phyloP scores from a whole-genome alignment of 2,113 vertebrate species.

The Anhinga anhinga region DNA sequence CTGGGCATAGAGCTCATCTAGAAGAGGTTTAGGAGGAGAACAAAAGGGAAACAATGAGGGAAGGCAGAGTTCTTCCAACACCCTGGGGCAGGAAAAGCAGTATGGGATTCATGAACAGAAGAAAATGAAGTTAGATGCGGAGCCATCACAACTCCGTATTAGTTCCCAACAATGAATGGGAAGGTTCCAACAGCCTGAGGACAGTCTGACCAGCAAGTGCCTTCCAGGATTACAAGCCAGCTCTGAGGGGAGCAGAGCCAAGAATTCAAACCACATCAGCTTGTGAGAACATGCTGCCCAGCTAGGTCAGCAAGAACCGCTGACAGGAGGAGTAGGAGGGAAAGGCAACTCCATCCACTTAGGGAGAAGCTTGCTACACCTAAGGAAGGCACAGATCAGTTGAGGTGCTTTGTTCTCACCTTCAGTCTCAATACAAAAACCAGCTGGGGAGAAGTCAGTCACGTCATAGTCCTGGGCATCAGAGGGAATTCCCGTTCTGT shows the following conservation, averaged over 20 bases:
- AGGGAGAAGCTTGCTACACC: not conserved
- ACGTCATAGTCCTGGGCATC: not conserved
- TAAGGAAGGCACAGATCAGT: not conserved
- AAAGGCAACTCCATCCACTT: not conserved
- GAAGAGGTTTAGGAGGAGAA: conserved; percentile 46
- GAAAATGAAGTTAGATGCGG: not conserved
- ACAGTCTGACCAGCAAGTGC: not conserved
- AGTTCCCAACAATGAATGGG: not conserved
- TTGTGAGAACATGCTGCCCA: not conserved
- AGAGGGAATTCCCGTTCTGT: not conserved
- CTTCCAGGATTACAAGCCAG: not conserved
- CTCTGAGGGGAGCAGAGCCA: not conserved
- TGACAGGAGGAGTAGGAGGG: not conserved
- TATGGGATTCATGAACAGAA: not conserved
- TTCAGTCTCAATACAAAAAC: not conserved
- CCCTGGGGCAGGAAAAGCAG: not conserved
- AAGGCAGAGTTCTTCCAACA: conserved; percentile 16
- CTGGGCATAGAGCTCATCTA: conserved; percentile 96
- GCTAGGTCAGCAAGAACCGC: not conserved
- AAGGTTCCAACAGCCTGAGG: not conserved
- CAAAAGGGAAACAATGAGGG: conserved; percentile 43
- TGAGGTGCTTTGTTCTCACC: not conserved
- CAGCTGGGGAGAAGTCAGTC: not conserved
- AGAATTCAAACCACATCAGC: not conserved
- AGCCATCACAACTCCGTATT: fast-evolving